phyloP scores from a whole-genome alignment of 2,113 vertebrate genomes.

The Tursiops truncatus region DNA sequence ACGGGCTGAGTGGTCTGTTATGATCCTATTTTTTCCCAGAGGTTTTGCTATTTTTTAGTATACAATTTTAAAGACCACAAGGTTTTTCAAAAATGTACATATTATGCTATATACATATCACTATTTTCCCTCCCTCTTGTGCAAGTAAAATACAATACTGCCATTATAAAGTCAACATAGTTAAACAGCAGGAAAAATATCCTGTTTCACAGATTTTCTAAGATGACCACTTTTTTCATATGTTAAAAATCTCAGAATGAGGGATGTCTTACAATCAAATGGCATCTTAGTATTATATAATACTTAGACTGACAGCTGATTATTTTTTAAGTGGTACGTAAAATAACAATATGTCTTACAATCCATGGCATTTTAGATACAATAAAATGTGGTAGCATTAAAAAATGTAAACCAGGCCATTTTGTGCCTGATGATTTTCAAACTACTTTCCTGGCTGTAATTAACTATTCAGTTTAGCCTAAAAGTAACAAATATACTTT shows the following conservation, averaged over 20 bases:
- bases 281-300: not conserved
- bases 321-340: not conserved
- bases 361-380: not conserved
- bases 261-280: not conserved
- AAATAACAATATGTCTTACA: not conserved
- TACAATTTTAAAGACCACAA: not conserved
- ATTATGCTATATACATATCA: not conserved
- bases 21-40: not conserved
- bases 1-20: not conserved
- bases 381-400: not conserved
- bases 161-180: not conserved
- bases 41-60: not conserved
- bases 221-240: not conserved
- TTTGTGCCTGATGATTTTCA: not conserved
- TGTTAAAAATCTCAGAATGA: not conserved
- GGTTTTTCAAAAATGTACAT: not conserved
- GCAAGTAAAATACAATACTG: not conserved
- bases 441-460: not conserved
- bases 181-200: not conserved
- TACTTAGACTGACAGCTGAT: not conserved
- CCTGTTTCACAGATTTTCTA: not conserved
- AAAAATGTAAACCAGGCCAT: not conserved
- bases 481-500: slow-evolving; percentile 9
- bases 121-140: not conserved
- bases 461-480: not conserved